Base-by-base conservation (phyloP, 2,113 vertebrate genomes). In the Lasiurus cinereus region DNA sequence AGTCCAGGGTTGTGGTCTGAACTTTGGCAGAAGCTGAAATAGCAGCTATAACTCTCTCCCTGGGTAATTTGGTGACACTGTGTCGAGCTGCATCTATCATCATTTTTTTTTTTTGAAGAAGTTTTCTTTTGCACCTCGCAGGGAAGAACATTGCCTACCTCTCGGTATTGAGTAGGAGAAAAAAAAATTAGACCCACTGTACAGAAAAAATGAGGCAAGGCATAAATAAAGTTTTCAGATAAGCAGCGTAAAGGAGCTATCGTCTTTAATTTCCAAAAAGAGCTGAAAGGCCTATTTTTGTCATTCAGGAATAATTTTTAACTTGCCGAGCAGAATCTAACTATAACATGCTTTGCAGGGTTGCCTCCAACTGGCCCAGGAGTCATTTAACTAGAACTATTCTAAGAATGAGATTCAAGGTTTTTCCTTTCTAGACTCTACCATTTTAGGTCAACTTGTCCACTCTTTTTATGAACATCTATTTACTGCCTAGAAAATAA, bases 391-490 rank as follows among this genome's bases (percentile, higher is more conserved):
- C 43, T 82, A 62, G 64, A 95, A 14, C 31, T 92, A 83, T 72
- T 83, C 52, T 90, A 24, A 93, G 89, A 43, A 70, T 31, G 52
- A 76, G 29, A 73, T 64, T 91, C 54, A 50, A 22, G 8, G 72
- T 91, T 88, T 96, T 91, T 79, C 10, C 1, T 83, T 59, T 83
- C 21, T 21, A 92, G n/a, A 70, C 31, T 54, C 56, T 94, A 39
- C 36, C 48, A 84, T 56, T 94, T 92, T 93, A 59, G 10, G 22
- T 48, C 27, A 76, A 83, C 43, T 56, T 84, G 43, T 29, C 21
- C 22, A 29, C 59, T 79, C 9, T 59, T 89, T 80, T 31, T 33
- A 84, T 50, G n/a, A 88, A 62, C 8, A 10, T 70, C 29, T 90
- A 50, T 88, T 52, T 92, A 64, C 43, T 92, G 52, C 56, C 43